phyloP scores from a whole-genome alignment of 2,797 vertebrate genomes.

The Sebastes vulpes region DNA sequence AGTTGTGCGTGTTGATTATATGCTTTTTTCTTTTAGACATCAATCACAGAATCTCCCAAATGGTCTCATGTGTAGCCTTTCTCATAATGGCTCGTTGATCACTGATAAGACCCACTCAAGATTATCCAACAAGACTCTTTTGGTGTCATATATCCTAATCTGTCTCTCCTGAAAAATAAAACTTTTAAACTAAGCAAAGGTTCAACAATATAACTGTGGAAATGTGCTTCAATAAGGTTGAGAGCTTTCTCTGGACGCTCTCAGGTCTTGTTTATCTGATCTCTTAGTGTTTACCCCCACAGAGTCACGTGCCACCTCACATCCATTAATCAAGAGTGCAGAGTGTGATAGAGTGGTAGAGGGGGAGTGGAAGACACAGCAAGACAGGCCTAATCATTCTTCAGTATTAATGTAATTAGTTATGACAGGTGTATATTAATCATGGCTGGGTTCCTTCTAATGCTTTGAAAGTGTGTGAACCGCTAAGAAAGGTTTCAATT shows the following conservation, averaged over 20 bases:
- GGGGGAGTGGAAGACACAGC: conserved; percentile 52
- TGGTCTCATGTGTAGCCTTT: conserved; percentile 20
- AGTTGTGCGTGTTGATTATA: conserved; percentile 59
- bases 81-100: conserved; percentile 19
- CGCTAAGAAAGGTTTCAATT: conserved; percentile 67
- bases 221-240: not conserved
- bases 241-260: not conserved
- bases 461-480: conserved; percentile 69
- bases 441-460: conserved; percentile 52
- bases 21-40: conserved; percentile 32
- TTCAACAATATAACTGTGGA: not conserved
- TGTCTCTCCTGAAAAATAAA: not conserved
- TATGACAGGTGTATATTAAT: conserved; percentile 81
- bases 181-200: not conserved
- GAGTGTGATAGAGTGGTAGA: conserved; percentile 51
- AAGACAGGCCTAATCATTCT: conserved; percentile 70
- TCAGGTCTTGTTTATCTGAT: conserved; percentile 26
- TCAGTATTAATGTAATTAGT: conserved; percentile 71
- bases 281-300: conserved; percentile 32
- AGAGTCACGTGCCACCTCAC: conserved; percentile 12
- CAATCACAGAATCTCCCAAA: conserved; percentile 60
- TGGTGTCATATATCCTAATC: not conserved
- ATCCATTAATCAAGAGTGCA: conserved; percentile 53
- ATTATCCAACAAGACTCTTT: conserved; percentile 2
- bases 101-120: conserved; percentile 20